Evolutionary conservation across 1,140 invertebrate species (phyloP), one percentile per base, ranked within the genome.

Genomic region (Cotesia chilonis): DNA sequence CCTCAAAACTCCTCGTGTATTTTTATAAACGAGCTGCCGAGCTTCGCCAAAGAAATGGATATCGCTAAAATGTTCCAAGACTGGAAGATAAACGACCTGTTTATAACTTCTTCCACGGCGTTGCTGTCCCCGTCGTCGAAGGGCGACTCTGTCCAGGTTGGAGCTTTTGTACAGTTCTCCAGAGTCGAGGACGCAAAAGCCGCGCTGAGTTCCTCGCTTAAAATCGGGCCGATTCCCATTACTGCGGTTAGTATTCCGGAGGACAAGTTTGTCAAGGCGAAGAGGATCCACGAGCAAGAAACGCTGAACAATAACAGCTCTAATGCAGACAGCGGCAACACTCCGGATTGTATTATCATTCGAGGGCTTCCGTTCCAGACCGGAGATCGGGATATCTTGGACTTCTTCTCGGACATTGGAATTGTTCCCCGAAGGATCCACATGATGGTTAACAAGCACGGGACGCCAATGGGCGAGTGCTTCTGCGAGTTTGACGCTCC

Each of bases 401-500:
- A 95, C 60, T 95, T 95, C 76, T 93, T 96, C 75, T 90, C 91
- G 0, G 91, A 94, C 59, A 91, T 93, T 17, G 91, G 92, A 9
- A 87, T 95, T 2, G 90, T 91, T 0, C 94, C 95, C 0, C 88
- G 89, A 36, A 90, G 92, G 71, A 94, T 96, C 71, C 93, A 95
- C 78, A 90, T 95, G 71, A 89, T 96, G 83, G 85, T 91, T 10
- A 93, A 92, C 75, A 83, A 90, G 5, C 88, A 88, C 57, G 90
- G 92, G 2, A 88, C 90, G 72, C 92, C 93, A 0, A 90, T 91
- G 0, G 95, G 95, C 0, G 92, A 95, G 75, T 95, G 94, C 51
- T 95, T 94, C 81, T 94, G 95, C 76, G 95, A 97, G 81, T 97
- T 97, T 80, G 84, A 88, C 7, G 90, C 88, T 12, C 72, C 84